Conservation (phyloP, 2,888 invertebrate genomes). For the Erpobdella octoculata region DNA sequence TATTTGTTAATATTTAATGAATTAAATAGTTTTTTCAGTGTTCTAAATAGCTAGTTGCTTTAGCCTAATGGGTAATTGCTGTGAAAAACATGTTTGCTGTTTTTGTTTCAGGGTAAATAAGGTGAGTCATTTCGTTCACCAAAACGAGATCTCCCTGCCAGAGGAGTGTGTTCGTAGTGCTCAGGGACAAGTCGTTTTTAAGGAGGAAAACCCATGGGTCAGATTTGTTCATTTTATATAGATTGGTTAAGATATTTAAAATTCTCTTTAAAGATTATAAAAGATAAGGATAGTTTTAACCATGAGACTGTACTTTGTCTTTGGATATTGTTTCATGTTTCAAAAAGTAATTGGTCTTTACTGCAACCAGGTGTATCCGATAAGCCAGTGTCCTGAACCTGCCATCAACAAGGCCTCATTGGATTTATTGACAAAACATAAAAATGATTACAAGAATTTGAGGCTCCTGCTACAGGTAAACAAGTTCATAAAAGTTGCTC, state of each 20-base stretch:
- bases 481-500: too few species aligned
- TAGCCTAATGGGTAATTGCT: too few species aligned
- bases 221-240: too few species aligned
- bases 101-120: slow-evolving; percentile 17
- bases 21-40: too few species aligned
- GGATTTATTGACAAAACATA: slow-evolving; percentile 33
- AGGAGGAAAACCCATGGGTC: slow-evolving; percentile 54
- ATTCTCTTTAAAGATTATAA: too few species aligned
- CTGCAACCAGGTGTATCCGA: slow-evolving; percentile 34
- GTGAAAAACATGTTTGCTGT: too few species aligned
- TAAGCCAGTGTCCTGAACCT: slow-evolving; percentile 33
- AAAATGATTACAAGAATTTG: slow-evolving; percentile 28
- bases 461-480: slow-evolving; percentile 32
- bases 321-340: neutral
- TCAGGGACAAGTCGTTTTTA: slow-evolving; percentile 55
- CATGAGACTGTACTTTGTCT: too few species aligned
- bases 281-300: too few species aligned
- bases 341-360: neutral
- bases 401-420: slow-evolving; percentile 32
- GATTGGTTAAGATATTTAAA: too few species aligned
- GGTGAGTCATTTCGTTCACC: slow-evolving; percentile 53
- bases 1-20: too few species aligned
- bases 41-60: too few species aligned
- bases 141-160: slow-evolving; percentile 53
- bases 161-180: slow-evolving; percentile 53